Evolutionary conservation across 2,797 vertebrate genomes (phyloP).

Genomic region (Clarias fuscus): DNA sequence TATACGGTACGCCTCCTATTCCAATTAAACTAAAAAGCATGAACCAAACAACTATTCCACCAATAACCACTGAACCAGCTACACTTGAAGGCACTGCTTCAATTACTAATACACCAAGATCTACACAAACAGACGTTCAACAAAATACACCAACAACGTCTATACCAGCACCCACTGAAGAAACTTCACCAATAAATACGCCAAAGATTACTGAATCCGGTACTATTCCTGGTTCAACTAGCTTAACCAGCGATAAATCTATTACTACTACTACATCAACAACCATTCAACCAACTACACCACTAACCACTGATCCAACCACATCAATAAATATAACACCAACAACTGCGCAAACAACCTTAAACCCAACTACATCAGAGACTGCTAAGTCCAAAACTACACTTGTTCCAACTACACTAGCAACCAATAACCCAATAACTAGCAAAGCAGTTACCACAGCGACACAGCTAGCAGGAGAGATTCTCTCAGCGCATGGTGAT

Average conservation of each 20-base stretch:
- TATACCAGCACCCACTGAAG: no score
- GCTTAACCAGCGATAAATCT: neutral
- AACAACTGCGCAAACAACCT: neutral
- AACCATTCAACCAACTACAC: no score
- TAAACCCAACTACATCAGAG: neutral
- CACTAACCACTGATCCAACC: neutral
- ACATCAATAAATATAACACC: neutral
- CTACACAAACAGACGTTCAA: neutral
- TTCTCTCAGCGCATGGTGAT: neutral
- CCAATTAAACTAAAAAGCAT: neutral
- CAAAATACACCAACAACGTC: no score
- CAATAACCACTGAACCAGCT: neutral
- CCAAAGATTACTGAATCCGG: neutral
- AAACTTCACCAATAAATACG: neutral
- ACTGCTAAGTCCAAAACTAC: neutral
- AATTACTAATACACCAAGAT: no score
- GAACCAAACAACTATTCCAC: neutral
- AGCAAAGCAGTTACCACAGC: neutral
- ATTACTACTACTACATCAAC: neutral
- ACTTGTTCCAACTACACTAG: neutral
- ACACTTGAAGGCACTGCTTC: neutral
- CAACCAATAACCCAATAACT: slow-evolving; percentile 8
- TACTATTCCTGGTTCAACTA: neutral
- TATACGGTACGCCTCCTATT: neutral
- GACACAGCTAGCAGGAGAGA: neutral